Evolutionary conservation across 2,113 vertebrate genomes (phyloP).

Genomic region (Notiomystis cincta): DNA sequence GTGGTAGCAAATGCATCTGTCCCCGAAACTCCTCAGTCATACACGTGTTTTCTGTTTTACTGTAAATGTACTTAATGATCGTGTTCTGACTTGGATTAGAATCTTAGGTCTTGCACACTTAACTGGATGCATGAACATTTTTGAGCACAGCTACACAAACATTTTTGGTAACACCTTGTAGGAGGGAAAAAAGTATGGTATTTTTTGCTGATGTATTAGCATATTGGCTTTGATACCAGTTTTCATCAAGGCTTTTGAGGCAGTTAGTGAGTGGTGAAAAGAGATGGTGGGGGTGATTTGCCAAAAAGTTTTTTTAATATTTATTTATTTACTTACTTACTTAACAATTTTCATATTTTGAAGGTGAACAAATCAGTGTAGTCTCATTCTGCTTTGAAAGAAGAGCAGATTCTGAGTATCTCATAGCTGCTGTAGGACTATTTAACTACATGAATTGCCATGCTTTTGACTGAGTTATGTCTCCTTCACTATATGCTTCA

Average conservation of each 20-base stretch:
- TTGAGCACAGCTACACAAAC: not conserved
- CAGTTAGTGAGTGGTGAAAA: not conserved
- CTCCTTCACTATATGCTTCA: not conserved
- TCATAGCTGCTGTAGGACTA: not conserved
- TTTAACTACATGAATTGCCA: not conserved
- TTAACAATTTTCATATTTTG: not conserved
- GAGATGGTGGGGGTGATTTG: not conserved
- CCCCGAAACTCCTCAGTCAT: not conserved
- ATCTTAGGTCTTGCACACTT: not conserved
- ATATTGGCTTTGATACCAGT: not conserved
- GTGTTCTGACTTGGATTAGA: not conserved
- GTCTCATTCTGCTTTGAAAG: not conserved
- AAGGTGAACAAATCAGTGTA: not conserved
- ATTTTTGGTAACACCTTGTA: not conserved
- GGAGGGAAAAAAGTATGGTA: not conserved
- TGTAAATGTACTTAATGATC: not conserved
- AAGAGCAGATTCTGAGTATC: not conserved
- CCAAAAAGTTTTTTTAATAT: not conserved
- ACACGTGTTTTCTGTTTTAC: not conserved
- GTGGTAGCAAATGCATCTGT: not conserved
- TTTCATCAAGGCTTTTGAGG: not conserved
- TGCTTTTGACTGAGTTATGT: not conserved
- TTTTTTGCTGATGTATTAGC: not conserved
- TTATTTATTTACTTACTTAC: not conserved
- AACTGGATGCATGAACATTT: not conserved